These are phyloP conservation scores for Marronus borbonicus DNA, from an alignment of 2,888 invertebrate genomes.

Conservation along the genomic window DNA sequence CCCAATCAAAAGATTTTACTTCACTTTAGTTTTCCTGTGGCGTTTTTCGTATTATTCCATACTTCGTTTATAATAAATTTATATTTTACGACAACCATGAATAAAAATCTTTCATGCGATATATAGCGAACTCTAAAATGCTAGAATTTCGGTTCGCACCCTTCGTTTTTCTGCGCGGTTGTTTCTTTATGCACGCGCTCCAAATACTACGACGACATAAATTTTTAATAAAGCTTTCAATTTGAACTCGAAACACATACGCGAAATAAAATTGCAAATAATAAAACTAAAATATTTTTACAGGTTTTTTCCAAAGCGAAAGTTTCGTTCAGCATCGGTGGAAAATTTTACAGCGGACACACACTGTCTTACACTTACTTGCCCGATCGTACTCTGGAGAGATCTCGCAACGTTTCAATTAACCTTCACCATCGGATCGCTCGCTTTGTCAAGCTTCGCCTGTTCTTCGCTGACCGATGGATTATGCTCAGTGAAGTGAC, in stretches of 20 bases:
- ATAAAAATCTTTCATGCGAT: conserved; percentile 36
- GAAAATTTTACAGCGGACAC: conserved; percentile 73
- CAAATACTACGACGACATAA: conserved; percentile 46
- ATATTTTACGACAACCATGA: conserved; percentile 37
- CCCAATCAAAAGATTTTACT: conserved; percentile 10
- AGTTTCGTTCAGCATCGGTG: conserved; percentile 77
- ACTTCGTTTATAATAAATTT: conserved; percentile 39
- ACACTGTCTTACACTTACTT: conserved; percentile 75
- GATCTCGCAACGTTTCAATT: conserved; percentile 80
- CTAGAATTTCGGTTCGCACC: conserved; percentile 39
- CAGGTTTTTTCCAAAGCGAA: conserved; percentile 80
- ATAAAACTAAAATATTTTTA: conserved; percentile 55
- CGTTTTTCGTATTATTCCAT: conserved; percentile 24
- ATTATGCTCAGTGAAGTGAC: conserved; percentile 82
- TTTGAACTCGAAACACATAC: conserved; percentile 48
- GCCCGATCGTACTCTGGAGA: conserved; percentile 76
- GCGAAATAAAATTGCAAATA: conserved; percentile 46
- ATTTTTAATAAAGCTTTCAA: conserved; percentile 49
- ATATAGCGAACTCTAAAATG: conserved; percentile 33
- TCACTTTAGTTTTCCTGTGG: conserved; percentile 12
- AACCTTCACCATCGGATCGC: conserved; percentile 77
- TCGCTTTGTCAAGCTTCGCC: conserved; percentile 75
- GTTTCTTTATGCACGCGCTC: conserved; percentile 46
- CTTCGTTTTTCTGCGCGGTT: conserved; percentile 26
- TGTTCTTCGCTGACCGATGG: conserved; percentile 80